phyloP scores from a whole-genome alignment of 2,797 vertebrate genomes.

The Sebastes vulpes region DNA sequence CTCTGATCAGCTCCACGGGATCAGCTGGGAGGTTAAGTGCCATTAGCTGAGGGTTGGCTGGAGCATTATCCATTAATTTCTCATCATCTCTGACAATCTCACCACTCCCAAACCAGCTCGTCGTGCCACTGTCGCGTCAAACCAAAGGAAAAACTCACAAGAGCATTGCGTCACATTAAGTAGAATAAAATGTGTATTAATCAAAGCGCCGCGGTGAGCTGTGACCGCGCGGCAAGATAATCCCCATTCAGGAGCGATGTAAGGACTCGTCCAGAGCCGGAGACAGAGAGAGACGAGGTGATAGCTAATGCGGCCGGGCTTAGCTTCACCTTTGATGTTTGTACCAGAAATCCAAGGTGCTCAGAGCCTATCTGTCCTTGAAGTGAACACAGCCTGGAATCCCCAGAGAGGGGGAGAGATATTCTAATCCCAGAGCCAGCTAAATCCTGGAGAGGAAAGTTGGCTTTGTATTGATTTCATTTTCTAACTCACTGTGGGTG shows the following conservation, averaged over 20 bases:
- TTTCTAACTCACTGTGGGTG: conserved; percentile 29
- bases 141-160: conserved; percentile 17
- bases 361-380: conserved; percentile 78
- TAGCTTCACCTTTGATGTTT: conserved; percentile 82
- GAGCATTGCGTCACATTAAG: conserved; percentile 48
- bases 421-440: conserved; percentile 67
- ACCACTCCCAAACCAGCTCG: conserved; percentile 15
- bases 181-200: conserved; percentile 53
- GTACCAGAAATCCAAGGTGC: conserved; percentile 73
- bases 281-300: conserved; percentile 31
- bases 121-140: conserved; percentile 7
- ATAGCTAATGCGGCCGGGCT: conserved; percentile 71
- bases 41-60: conserved; percentile 5
- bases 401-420: conserved; percentile 55
- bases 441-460: conserved; percentile 46
- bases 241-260: conserved; percentile 62
- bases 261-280: conserved; percentile 32
- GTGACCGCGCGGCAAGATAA: conserved; percentile 48
- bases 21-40: conserved; percentile 35
- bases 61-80: conserved; percentile 32
- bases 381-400: conserved; percentile 66
- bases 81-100: conserved; percentile 38
- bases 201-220: conserved; percentile 34
- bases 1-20: conserved; percentile 27
- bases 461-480: conserved; percentile 39